Evolutionary conservation across 2,888 invertebrate genomes (phyloP).

Genomic region (Hirtodrosophila duncani): DNA sequence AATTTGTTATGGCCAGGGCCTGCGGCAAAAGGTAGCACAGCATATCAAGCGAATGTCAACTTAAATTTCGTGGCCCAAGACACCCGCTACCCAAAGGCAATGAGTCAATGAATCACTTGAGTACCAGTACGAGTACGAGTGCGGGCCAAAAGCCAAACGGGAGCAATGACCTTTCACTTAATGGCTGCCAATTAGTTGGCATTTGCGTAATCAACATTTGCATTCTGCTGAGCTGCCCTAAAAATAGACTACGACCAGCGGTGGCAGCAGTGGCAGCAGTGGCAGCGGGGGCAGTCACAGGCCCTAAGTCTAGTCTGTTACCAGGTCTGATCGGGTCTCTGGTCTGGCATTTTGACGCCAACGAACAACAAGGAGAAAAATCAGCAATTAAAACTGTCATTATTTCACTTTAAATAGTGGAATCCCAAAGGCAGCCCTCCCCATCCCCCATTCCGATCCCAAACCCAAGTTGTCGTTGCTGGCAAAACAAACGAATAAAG

Average conservation of each 20-base stretch:
- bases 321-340: too few species aligned
- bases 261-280: not conserved
- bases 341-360: conserved; percentile 65
- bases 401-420: conserved; percentile 65
- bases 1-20: conserved; percentile 52
- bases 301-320: conserved; percentile 31
- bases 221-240: conserved; percentile 43
- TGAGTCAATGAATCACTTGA: not conserved
- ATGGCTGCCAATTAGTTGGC: conserved; percentile 64
- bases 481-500: conserved; percentile 18
- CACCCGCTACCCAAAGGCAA: conserved; percentile 26
- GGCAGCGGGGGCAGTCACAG: conserved; percentile 11
- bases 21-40: not conserved
- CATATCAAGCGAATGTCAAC: conserved; percentile 50
- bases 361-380: conserved; percentile 51
- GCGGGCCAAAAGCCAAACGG: not conserved
- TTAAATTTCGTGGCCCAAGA: conserved; percentile 31
- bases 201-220: conserved; percentile 66
- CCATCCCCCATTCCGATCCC: not conserved
- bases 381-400: conserved; percentile 70
- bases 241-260: conserved; percentile 31
- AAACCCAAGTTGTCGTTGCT: not conserved
- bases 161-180: conserved; percentile 48
- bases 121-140: conserved; percentile 8
- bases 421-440: conserved; percentile 2